Conservation (phyloP, 2,888 invertebrate genomes). For the Dichetophora obliterata region DNA sequence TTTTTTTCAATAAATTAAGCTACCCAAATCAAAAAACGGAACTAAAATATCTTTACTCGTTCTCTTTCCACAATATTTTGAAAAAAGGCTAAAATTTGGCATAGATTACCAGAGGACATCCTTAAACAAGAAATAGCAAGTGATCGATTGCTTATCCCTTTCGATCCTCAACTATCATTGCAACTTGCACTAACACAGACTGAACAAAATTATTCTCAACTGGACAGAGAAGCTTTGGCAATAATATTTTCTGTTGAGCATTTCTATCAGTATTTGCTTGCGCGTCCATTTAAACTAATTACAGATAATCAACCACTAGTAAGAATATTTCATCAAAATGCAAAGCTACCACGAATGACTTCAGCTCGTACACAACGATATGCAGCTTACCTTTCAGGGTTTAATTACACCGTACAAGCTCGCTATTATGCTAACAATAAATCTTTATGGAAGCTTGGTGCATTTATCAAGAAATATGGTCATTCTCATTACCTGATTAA, state of each 20-base stretch:
- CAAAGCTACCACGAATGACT: conserved; percentile 44
- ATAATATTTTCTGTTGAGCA: conserved; percentile 36
- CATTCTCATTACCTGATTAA: conserved; percentile 24
- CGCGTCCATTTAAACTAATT: conserved; percentile 30
- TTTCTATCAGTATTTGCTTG: conserved; percentile 37
- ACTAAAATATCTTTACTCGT: too few relatives aligned
- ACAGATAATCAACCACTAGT: conserved; percentile 44
- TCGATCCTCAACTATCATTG: conserved; percentile 35
- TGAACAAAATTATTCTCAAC: conserved; percentile 45
- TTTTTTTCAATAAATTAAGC: too few relatives aligned
- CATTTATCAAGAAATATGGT: conserved; percentile 9
- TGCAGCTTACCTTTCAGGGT: conserved; percentile 43
- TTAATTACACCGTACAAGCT: conserved; percentile 36
- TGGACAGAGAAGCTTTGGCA: conserved; percentile 42
- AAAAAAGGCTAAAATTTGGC: too few relatives aligned
- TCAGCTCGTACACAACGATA: conserved; percentile 38
- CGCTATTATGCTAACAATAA: background rate
- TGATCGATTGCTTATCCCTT: too few relatives aligned
- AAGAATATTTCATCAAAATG: conserved; percentile 43
- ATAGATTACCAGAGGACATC: too few relatives aligned
- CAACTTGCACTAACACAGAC: conserved; percentile 38
- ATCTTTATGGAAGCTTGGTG: background rate
- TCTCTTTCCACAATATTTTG: too few relatives aligned
- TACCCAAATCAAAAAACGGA: too few relatives aligned
- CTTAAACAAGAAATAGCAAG: conserved; percentile 36